Evolutionary conservation across 2,888 invertebrate genomes (phyloP).

Genomic region (Latrodectus elegans): DNA sequence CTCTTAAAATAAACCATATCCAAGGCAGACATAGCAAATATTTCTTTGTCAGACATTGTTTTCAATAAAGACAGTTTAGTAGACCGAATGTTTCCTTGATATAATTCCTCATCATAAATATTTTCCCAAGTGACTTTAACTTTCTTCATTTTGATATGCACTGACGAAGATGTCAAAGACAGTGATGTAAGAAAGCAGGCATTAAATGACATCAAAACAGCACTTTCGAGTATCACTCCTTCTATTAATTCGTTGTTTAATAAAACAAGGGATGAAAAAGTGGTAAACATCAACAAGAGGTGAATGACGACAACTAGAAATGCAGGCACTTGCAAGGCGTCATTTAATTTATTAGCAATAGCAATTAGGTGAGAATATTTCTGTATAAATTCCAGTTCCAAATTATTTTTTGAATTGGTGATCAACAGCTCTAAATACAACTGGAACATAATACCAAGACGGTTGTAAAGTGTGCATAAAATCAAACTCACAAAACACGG

Average conservation of each 20-base stretch:
- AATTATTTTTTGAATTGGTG: background rate
- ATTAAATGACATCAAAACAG: background rate
- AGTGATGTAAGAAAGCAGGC: background rate
- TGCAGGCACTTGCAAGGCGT: background rate
- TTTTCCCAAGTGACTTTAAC: background rate
- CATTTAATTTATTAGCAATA: background rate
- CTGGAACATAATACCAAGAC: background rate
- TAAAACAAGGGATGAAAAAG: background rate
- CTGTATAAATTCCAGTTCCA: background rate
- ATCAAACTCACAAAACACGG: constrained; percentile 3
- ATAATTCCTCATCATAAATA: constrained; percentile 10
- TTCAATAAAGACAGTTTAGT: background rate
- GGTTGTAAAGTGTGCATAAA: constrained; percentile 10
- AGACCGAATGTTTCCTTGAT: background rate
- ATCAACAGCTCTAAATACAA: background rate
- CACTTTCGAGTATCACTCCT: background rate
- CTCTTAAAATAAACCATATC: constrained; percentile 23
- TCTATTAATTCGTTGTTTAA: background rate
- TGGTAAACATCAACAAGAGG: constrained; percentile 26
- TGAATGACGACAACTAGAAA: constrained; percentile 1
- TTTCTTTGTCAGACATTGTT: constrained; percentile 18
- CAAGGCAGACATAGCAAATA: constrained; percentile 11
- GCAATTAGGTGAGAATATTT: constrained; percentile 9
- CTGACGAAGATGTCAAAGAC: constrained; percentile 3
- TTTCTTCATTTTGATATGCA: background rate